Conservation (phyloP, 2,113 vertebrate genomes). For the Furnarius figulus region DNA sequence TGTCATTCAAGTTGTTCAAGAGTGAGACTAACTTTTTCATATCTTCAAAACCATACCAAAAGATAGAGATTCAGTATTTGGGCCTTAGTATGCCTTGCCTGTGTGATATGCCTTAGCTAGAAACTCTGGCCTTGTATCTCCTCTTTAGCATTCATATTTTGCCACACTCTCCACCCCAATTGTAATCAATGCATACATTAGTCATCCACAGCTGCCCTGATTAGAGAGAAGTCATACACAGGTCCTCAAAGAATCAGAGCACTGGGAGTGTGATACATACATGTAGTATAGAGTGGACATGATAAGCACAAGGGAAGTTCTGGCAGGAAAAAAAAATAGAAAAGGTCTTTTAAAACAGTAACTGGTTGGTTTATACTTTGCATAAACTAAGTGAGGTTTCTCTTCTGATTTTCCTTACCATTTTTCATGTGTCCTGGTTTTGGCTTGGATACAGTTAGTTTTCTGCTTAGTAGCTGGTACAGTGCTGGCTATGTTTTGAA, state of each 20-base stretch:
- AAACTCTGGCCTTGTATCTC: not conserved
- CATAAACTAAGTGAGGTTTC: not conserved
- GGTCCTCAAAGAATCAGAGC: not conserved
- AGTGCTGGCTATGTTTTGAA: not conserved
- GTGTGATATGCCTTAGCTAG: not conserved
- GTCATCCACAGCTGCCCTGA: not conserved
- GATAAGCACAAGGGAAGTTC: not conserved
- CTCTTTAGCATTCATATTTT: not conserved
- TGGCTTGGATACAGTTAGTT: not conserved
- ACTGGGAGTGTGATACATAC: not conserved
- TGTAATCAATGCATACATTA: not conserved
- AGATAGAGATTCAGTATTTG: not conserved
- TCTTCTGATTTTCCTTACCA: not conserved
- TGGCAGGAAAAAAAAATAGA: not conserved
- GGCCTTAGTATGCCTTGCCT: not conserved
- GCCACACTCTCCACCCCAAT: not conserved
- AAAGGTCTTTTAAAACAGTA: not conserved
- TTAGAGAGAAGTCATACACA: not conserved
- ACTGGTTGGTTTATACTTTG: not conserved
- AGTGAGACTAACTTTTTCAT: not conserved
- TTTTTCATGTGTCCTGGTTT: not conserved
- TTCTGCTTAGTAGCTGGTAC: not conserved
- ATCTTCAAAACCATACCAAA: not conserved
- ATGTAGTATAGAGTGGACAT: not conserved
- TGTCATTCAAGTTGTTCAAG: not conserved